Evolutionary conservation across 2,888 invertebrate species (phyloP).

Genomic region (Catocala fraxini): DNA sequence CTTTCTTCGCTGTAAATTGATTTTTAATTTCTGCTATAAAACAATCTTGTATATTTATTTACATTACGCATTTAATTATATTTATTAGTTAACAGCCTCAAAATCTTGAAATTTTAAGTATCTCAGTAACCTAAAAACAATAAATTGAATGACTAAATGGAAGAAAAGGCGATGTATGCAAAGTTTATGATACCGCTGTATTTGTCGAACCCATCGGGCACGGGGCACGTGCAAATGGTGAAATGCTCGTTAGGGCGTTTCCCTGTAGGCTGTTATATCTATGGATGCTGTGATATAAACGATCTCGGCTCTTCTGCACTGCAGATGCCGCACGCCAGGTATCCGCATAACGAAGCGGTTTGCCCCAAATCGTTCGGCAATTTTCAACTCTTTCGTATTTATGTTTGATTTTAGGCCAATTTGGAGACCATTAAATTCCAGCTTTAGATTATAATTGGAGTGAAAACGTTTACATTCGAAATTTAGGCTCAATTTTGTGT

Average conservation of each 20-base stretch:
- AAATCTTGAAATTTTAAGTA: too few relatives aligned
- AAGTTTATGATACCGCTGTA: not conserved
- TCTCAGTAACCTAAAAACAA: too few relatives aligned
- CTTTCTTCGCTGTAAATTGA: too few relatives aligned
- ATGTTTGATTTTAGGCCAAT: not conserved
- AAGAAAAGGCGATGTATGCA: too few relatives aligned
- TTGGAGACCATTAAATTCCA: not conserved
- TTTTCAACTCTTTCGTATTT: not conserved
- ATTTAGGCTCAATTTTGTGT: not conserved
- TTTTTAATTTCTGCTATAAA: too few relatives aligned
- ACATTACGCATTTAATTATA: too few relatives aligned
- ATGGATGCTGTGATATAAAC: constrained; percentile 23
- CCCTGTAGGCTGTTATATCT: constrained; percentile 17
- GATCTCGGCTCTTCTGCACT: constrained; percentile 43
- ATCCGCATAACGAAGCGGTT: constrained; percentile 23
- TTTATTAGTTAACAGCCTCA: too few relatives aligned
- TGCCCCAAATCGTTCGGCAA: not conserved
- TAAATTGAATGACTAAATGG: too few relatives aligned
- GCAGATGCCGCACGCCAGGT: constrained; percentile 39
- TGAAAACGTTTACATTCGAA: constrained; percentile 3
- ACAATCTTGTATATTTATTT: too few relatives aligned
- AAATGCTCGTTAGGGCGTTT: constrained; percentile 32
- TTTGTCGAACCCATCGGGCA: not conserved
- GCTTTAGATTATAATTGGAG: not conserved
- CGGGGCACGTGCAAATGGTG: not conserved